A percentile compares a stretch with the other conserved stretches of the same genome.
These are phyloP conservation scores for Entomobrya proxima DNA, from an alignment of 2,888 invertebrate species.

Conservation along the genomic window DNA sequence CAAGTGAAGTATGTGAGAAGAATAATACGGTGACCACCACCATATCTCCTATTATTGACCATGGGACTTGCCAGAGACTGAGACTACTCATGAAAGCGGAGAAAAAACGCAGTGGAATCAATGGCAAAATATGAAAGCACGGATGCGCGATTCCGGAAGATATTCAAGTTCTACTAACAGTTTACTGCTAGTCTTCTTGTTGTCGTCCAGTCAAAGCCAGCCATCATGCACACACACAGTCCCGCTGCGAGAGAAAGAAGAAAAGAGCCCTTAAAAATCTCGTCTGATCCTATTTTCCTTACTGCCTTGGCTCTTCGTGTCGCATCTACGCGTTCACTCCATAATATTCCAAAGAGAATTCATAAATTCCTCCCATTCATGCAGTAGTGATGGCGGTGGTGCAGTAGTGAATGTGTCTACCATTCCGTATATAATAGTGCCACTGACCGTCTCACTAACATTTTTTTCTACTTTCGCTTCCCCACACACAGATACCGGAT, in stretches of 20 bases:
- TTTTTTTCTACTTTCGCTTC: not conserved
- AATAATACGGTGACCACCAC: slow-evolving; percentile 30
- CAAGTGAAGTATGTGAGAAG: slow-evolving; percentile 22
- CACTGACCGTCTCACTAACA: slow-evolving; percentile 8
- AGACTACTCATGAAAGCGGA: too few species aligned
- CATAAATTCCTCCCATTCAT: slow-evolving; percentile 27
- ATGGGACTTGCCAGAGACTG: not conserved
- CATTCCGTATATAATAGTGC: not conserved
- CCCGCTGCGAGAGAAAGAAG: not conserved
- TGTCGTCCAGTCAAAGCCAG: not conserved
- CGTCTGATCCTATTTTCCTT: slow-evolving; percentile 3
- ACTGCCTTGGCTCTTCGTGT: not conserved
- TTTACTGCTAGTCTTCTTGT: not conserved
- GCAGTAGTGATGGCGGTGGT: not conserved
- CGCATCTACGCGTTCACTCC: slow-evolving; percentile 10
- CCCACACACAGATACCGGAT: not conserved
- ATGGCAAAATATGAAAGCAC: slow-evolving; percentile 8
- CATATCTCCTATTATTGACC: slow-evolving; percentile 11
- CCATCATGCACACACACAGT: slow-evolving; percentile 19
- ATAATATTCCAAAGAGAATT: slow-evolving; percentile 21
- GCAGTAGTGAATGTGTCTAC: not conserved
- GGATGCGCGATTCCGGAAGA: slow-evolving; percentile 36
- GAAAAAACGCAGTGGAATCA: not conserved
- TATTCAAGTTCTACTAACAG: slow-evolving; percentile 12
- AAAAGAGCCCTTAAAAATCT: slow-evolving; percentile 30